Evolutionary conservation across 2,888 invertebrate genomes (phyloP), one percentile per base, ranked within the genome.

Genomic region (Drosophila suboccidentalis): DNA sequence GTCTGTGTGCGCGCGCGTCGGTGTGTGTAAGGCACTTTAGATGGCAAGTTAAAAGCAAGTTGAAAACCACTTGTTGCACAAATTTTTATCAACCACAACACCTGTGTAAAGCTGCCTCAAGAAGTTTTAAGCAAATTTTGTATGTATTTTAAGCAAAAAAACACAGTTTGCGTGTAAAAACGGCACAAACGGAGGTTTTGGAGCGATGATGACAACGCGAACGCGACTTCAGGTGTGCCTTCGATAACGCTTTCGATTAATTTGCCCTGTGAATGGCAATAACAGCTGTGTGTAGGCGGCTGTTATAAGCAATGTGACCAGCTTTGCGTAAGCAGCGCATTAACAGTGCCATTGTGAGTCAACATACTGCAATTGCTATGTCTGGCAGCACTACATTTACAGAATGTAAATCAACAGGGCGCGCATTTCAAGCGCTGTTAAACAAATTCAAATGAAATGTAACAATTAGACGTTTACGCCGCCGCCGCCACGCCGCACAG

Each of bases 131-230:
- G 69, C 55, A 58, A 69, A 49, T 57, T 64, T 34, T 43, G 47
- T 62, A 47, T 11, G 49, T 66, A 68, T 62, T 76, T 67, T n/a
- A 73, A 38, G 36, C 57, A 63, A 68, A 43, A 65, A 70, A 36
- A 74, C 63, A 80, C 70, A 81, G 65, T 70, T 70, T 66, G 72
- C 64, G 54, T 63, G 38, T 44, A 54, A 49, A 60, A 82, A 67
- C 74, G 65, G 68, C 72, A 71, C 57, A 73, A 75, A 43, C 61
- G 64, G 49, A 67, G 70, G 60, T 68, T 80, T 83, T 64, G 69
- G 70, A 70, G 70, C 61, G 84, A 82, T 81, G 86, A 83, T 77
- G 86, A 86, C 86, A 86, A 80, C 81, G 87, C 86, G 73, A 81
- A 81, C 82, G 76, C 80, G 66, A 82, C 79, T 66, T 75, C 80